Percentiles rank a stretch among this genome's conserved stretches.
phyloP scores from a whole-genome alignment of 2,113 vertebrate genomes.

The Myotis davidii region DNA sequence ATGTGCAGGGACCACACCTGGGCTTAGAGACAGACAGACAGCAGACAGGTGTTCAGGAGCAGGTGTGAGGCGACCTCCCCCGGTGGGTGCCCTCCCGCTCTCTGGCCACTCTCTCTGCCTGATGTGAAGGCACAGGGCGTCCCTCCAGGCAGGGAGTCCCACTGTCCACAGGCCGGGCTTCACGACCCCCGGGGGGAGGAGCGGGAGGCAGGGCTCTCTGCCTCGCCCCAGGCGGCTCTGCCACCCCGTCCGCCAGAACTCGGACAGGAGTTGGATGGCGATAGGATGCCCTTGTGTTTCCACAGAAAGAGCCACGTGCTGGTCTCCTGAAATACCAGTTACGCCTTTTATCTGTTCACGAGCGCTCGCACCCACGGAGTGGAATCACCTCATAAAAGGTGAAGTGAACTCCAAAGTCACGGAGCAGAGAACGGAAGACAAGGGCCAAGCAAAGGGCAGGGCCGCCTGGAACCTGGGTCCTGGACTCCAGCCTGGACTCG shows the following conservation, averaged over 20 bases:
- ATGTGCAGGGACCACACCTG: too few species aligned
- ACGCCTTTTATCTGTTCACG: not conserved
- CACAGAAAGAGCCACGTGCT: not conserved
- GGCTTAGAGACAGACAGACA: not conserved
- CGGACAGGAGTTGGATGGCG: not conserved
- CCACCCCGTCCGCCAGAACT: not conserved
- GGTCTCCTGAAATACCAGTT: too few species aligned
- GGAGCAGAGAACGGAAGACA: not conserved
- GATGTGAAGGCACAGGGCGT: not conserved
- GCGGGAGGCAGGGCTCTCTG: fast-evolving
- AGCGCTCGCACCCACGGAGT: fast-evolving
- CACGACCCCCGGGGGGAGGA: fast-evolving
- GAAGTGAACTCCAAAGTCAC: not conserved
- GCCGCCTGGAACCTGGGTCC: not conserved
- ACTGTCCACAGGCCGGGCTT: fast-evolving
- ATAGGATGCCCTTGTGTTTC: fast-evolving
- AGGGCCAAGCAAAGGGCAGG: not conserved
- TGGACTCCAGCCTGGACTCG: too few species aligned
- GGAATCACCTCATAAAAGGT: not conserved
- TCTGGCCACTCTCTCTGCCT: not conserved
- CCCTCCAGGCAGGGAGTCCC: fast-evolving
- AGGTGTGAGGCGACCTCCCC: fast-evolving
- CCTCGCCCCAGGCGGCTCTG: not conserved
- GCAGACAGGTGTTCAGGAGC: not conserved
- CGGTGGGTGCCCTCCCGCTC: not conserved